Evolutionary conservation across 2,797 vertebrate species (phyloP).

Genomic region (Lepilemur ruficaudatus): DNA sequence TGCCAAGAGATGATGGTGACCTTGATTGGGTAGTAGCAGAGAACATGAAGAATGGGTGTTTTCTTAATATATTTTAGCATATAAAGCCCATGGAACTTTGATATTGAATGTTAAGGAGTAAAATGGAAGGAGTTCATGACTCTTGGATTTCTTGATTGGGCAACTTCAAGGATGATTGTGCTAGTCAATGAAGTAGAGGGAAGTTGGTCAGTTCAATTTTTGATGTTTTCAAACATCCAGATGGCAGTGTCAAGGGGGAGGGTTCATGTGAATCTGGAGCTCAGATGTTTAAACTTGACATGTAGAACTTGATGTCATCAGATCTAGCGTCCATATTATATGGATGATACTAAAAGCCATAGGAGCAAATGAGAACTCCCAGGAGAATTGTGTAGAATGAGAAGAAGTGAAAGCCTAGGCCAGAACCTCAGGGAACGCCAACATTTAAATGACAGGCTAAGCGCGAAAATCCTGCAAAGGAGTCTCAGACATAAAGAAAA

Average conservation of each 20-base stretch:
- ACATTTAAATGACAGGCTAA: background rate
- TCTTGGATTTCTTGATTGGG: background rate
- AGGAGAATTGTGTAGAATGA: background rate
- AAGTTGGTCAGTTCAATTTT: background rate
- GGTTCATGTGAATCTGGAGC: background rate
- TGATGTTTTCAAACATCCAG: background rate
- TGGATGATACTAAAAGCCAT: background rate
- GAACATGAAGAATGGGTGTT: background rate
- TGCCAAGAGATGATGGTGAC: background rate
- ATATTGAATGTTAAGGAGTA: background rate
- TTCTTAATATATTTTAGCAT: background rate
- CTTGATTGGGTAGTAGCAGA: background rate
- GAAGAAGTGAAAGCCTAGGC: background rate
- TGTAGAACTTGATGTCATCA: background rate
- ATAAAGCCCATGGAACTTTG: background rate
- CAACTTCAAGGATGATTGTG: background rate
- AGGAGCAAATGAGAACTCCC: background rate
- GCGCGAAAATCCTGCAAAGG: background rate
- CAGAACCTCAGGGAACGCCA: background rate
- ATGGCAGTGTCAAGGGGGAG: background rate
- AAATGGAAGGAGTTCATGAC: background rate
- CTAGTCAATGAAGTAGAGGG: background rate
- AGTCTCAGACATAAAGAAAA: background rate
- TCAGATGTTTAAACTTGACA: background rate
- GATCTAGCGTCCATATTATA: background rate